Percentiles rank a stretch among this genome's conserved stretches.
These are phyloP conservation scores for Cyprinodon tularosa DNA, from an alignment of 2,113 vertebrate species.

Conservation along the genomic window DNA sequence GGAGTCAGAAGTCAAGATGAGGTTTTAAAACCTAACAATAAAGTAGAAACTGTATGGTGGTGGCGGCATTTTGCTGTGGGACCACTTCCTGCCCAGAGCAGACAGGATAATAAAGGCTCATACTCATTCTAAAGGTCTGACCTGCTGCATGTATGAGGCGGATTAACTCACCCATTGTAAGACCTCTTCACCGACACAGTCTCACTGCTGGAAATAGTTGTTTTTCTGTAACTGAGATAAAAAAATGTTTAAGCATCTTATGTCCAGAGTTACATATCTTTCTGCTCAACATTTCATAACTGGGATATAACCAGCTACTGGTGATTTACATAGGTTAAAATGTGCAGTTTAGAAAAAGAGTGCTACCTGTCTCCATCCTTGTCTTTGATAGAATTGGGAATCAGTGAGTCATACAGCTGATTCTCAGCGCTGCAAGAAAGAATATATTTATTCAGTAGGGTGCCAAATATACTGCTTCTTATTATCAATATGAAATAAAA, in stretches of 20 bases:
- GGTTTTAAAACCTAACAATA: too few species aligned
- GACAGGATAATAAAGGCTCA: too few species aligned
- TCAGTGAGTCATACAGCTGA: conserved; percentile 37
- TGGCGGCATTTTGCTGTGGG: too few species aligned
- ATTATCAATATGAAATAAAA: not conserved
- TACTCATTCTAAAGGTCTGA: too few species aligned
- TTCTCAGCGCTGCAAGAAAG: conserved; percentile 46
- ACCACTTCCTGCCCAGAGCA: too few species aligned
- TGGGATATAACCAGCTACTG: not conserved
- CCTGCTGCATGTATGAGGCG: not conserved
- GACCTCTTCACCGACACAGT: conserved; percentile 52
- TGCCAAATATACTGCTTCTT: not conserved
- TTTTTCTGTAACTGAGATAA: conserved; percentile 30
- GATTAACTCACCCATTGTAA: conserved; percentile 43
- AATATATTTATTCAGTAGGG: not conserved
- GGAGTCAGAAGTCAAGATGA: too few species aligned
- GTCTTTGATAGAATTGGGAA: conserved; percentile 23
- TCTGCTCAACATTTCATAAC: not conserved
- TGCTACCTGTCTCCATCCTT: conserved; percentile 48
- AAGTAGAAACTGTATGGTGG: too few species aligned
- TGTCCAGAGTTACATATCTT: not conserved
- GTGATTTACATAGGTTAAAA: not conserved
- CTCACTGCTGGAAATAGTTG: conserved; percentile 34
- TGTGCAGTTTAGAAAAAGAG: not conserved
- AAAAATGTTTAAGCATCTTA: not conserved